Evolutionary conservation across 2,797 vertebrate genomes (phyloP).

Genomic region (Mastacembelus armatus): DNA sequence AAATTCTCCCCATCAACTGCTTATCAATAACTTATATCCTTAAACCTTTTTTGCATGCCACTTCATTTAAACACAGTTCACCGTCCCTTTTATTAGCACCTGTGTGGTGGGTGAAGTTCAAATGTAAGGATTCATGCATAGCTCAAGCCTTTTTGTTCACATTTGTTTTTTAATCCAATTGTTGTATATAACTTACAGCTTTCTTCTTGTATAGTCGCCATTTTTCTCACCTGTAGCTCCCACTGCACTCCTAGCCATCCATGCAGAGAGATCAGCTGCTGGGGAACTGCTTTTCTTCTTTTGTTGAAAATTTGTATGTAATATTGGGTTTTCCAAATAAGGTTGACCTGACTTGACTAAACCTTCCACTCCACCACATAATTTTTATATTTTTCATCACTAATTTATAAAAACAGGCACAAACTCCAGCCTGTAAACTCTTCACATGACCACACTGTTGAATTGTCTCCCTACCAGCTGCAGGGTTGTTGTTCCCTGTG

Average conservation of each 20-base stretch:
- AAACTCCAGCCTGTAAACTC: conserved; percentile 29
- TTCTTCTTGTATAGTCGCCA: conserved; percentile 3
- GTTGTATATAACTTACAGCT: neutral
- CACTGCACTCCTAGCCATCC: neutral
- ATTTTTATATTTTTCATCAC: conserved; percentile 29
- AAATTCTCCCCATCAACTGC: conserved; percentile 14
- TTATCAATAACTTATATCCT: conserved; percentile 32
- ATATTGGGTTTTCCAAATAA: neutral
- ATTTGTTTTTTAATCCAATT: too few species aligned
- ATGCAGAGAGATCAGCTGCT: neutral
- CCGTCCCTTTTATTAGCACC: conserved; percentile 48
- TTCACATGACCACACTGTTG: conserved; percentile 15
- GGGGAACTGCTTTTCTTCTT: neutral
- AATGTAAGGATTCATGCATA: conserved; percentile 67
- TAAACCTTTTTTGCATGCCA: conserved; percentile 7
- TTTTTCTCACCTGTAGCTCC: neutral
- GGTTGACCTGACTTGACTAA: neutral
- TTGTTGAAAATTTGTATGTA: neutral
- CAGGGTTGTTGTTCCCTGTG: conserved; percentile 7
- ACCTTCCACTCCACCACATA: neutral
- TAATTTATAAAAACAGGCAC: conserved; percentile 36
- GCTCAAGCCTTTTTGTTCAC: conserved; percentile 28
- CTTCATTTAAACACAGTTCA: conserved; percentile 1
- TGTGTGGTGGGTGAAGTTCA: conserved; percentile 36
- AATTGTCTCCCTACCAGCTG: conserved; percentile 13